A percentile compares a stretch with the other conserved stretches of the same genome.
Conservation (phyloP, 2,113 vertebrate genomes). For the Pycnonotus jocosus region DNA sequence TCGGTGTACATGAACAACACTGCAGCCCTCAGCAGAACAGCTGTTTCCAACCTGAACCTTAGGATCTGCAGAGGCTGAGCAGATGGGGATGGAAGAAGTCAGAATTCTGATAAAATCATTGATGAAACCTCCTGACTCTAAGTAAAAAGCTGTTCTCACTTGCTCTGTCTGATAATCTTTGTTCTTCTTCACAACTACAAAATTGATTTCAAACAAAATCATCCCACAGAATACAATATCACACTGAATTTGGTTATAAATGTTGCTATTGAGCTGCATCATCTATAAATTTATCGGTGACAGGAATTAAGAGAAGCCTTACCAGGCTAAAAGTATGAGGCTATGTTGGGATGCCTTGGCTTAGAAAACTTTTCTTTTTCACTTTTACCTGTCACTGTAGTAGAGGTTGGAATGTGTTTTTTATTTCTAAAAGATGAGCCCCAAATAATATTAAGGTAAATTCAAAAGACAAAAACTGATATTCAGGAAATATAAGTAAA, state of each 20-base stretch:
- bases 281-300: not conserved
- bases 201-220: not conserved
- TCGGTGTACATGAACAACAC: not conserved
- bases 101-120: not conserved
- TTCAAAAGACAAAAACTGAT: not conserved
- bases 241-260: not conserved
- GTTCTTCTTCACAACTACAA: not conserved
- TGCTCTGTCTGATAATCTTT: not conserved
- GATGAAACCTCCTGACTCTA: not conserved
- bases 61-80: not conserved
- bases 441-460: not conserved
- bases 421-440: not conserved
- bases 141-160: not conserved
- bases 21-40: not conserved
- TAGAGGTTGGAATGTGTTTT: not conserved
- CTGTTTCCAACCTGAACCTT: not conserved
- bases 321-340: not conserved
- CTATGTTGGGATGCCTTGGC: not conserved
- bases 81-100: not conserved
- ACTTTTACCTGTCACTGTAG: not conserved
- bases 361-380: not conserved
- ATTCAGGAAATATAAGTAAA: not conserved
- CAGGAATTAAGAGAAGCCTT: not conserved
- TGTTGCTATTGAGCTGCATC: not conserved
- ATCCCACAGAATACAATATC: not conserved